These are phyloP conservation scores for Taphrorychus bicolor DNA, from an alignment of 2,888 invertebrate species.

Conservation along the genomic window DNA sequence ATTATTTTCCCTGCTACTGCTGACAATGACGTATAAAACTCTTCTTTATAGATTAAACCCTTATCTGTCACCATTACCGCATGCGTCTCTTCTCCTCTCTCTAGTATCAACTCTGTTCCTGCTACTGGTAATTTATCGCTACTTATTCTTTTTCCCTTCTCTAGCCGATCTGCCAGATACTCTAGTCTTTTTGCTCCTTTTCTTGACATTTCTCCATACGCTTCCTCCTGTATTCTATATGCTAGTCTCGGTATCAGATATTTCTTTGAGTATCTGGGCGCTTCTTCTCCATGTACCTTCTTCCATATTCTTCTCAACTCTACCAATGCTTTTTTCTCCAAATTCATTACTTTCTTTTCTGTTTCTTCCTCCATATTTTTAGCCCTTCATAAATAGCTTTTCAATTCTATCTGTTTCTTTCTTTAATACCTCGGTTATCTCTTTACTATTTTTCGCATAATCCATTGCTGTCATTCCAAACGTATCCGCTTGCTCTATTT, in stretches of 20 bases:
- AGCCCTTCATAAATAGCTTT: neutral
- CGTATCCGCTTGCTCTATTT: neutral
- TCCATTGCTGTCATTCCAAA: neutral
- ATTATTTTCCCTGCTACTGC: conserved; percentile 7
- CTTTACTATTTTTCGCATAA: neutral
- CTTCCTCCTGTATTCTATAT: neutral
- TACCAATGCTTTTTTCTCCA: neutral
- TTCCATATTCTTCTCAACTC: neutral
- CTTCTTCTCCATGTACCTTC: neutral
- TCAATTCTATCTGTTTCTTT: neutral
- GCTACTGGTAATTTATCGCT: neutral
- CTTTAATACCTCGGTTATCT: neutral
- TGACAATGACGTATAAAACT: conserved; percentile 10
- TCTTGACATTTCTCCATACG: neutral
- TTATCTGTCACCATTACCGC: conserved; percentile 7
- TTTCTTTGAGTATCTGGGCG: neutral
- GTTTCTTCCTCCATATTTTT: neutral
- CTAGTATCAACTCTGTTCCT: neutral
- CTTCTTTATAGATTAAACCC: conserved; percentile 4
- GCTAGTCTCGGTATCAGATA: neutral
- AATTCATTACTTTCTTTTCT: neutral
- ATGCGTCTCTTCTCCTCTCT: neutral
- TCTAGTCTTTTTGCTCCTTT: neutral
- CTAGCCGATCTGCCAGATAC: neutral
- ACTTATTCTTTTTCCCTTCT: neutral